phyloP scores from a whole-genome alignment of 1,140 invertebrate species.

The Zaprionus gabonicus region DNA sequence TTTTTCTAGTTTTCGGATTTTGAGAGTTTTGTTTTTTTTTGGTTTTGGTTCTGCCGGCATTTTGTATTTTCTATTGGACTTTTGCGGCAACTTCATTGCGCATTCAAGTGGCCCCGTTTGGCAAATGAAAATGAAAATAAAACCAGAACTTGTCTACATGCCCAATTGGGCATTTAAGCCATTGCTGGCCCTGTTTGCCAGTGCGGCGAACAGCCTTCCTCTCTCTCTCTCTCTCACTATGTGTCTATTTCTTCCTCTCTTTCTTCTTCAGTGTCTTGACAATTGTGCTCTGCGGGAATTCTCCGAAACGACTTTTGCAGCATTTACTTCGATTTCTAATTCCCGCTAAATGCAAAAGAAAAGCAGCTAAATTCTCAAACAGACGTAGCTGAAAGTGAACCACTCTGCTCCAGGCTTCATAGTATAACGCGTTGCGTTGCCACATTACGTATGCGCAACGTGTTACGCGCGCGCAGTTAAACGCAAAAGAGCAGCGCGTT shows the following conservation, averaged over 20 bases:
- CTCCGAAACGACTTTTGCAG: too few relatives aligned
- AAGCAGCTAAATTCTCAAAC: slow-evolving; percentile 4
- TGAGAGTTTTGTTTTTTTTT: slow-evolving; percentile 20
- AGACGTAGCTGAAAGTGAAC: slow-evolving; percentile 22
- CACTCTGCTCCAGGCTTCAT: slow-evolving; percentile 49
- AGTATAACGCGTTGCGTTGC: slow-evolving; percentile 58
- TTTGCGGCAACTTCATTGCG: slow-evolving; percentile 65
- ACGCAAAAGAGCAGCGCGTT: slow-evolving; percentile 48
- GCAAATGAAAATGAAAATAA: slow-evolving; percentile 69
- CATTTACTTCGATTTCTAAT: background rate
- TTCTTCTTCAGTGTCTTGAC: slow-evolving; percentile 46
- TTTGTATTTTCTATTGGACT: slow-evolving; percentile 28
- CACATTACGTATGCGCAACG: slow-evolving; percentile 69
- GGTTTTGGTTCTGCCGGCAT: background rate
- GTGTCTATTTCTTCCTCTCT: background rate
- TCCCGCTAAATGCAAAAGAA: background rate
- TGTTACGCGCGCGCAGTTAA: slow-evolving; percentile 63
- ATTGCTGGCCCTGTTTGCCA: background rate
- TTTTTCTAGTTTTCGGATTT: background rate
- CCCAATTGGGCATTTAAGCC: slow-evolving; percentile 68
- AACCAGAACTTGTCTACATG: slow-evolving; percentile 60
- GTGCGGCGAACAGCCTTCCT: background rate
- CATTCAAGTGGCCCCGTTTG: slow-evolving; percentile 78
- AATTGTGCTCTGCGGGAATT: slow-evolving; percentile 39
- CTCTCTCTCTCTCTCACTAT: slow-evolving; percentile 6